Evolutionary conservation across 2,888 invertebrate species (phyloP), one percentile per base, ranked within the genome.

Genomic region (Mesochorus sp.): DNA sequence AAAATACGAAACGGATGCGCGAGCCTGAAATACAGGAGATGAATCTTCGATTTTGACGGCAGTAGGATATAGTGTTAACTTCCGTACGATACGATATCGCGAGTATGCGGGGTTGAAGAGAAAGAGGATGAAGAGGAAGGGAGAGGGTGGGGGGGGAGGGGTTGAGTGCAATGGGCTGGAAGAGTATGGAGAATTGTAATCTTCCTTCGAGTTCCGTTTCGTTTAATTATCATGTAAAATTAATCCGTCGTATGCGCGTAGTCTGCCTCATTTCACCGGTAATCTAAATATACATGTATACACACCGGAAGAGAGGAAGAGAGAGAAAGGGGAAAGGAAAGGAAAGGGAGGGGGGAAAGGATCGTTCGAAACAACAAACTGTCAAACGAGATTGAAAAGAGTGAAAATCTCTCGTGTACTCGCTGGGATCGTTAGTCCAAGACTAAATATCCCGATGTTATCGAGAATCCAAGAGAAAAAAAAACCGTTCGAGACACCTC

Each of bases 1-100:
- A 14, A 31, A 17, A 61, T 12, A 21, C 44, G 57, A 14, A 39
- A 39, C 4, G 14, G 14, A 42, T 19, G 44, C 21, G 64, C 21
- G 42, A 26, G 12, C 4, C 3, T 51, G 10, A 6, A 12, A 49
- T 21, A 6, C 49, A 39, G 61, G 59, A 53, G 42, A 53, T 53
- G 57, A 66, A 73, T 66, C 28, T 55, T 73, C 67, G 74, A 68
- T 53, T 67, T 51, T 66, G 26, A 42, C 19, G 26, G 31, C 4
- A 12, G 24, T 34, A 34, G 17, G 21, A 67, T 12, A 70, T n/a
- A 49, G 57, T 39, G 31, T 49, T 26, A 39, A 39, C 49, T 71
- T 64, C 57, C 71, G 64, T 53, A 51, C 6, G 24, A 66, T 17
- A 10, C 21, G 51, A 49, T 37, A 51, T 51, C 51, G 51, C 24